These are phyloP conservation scores for Gallinago jamesoni DNA, from an alignment of 2,113 vertebrate species.

Conservation along the genomic window DNA sequence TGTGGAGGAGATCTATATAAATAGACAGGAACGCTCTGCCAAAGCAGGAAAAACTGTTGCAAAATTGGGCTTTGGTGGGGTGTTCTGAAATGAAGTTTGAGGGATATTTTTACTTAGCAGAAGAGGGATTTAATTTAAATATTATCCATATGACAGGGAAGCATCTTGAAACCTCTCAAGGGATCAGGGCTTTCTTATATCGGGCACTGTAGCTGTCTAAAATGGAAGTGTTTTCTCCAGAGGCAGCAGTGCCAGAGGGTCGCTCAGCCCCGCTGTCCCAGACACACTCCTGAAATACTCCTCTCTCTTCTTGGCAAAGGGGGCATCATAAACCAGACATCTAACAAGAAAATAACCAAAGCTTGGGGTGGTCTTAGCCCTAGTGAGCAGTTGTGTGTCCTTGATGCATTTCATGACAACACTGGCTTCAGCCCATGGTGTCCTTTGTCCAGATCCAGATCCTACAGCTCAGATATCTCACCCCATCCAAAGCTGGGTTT, in stretches of 20 bases:
- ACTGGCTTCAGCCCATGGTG: not conserved
- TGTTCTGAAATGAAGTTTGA: not conserved
- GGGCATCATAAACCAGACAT: not conserved
- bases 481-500: not conserved
- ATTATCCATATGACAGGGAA: not conserved
- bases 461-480: not conserved
- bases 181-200: not conserved
- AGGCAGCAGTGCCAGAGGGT: not conserved
- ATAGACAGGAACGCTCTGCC: not conserved
- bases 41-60: not conserved
- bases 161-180: not conserved
- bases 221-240: not conserved
- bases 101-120: not conserved
- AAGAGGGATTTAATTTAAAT: not conserved
- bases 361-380: not conserved
- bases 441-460: not conserved
- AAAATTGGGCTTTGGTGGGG: not conserved
- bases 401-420: not conserved
- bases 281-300: not conserved
- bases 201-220: not conserved
- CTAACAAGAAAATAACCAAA: not conserved
- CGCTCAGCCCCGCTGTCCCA: not conserved
- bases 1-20: conserved; percentile 35
- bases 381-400: not conserved
- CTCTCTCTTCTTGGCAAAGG: not conserved